Conservation (phyloP, 2,797 vertebrate species). For the Sphenopsis melanotis region DNA sequence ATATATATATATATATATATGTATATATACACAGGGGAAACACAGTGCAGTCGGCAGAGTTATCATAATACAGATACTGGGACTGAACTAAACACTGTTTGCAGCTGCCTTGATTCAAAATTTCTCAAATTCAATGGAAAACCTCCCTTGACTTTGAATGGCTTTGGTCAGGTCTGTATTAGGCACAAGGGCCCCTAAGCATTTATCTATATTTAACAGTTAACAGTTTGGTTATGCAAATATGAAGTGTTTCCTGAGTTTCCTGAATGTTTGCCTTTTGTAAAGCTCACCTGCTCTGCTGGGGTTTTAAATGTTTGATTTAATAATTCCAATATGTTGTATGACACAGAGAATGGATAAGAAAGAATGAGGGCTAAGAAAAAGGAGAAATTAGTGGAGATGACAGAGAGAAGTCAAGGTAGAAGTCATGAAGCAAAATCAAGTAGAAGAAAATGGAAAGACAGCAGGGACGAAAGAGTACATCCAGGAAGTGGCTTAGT, state of each 20-base stretch:
- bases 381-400: neutral
- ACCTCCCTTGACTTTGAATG: neutral
- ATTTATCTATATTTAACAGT: neutral
- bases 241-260: neutral
- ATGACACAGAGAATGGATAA: neutral
- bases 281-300: neutral
- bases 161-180: neutral
- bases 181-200: neutral
- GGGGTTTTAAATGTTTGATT: neutral
- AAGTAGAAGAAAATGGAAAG: neutral
- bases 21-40: neutral
- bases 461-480: neutral
- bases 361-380: neutral
- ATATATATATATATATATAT: neutral
- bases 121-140: neutral
- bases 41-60: neutral
- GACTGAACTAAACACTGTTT: neutral
- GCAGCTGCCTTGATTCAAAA: neutral
- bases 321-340: neutral
- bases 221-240: slow-evolving; percentile 5
- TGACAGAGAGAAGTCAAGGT: neutral
- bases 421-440: neutral
- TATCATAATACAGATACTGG: neutral
- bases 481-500: neutral
- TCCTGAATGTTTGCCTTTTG: neutral